Base-by-base conservation (phyloP, 2,113 vertebrate species). In the Hippocampus comes region DNA sequence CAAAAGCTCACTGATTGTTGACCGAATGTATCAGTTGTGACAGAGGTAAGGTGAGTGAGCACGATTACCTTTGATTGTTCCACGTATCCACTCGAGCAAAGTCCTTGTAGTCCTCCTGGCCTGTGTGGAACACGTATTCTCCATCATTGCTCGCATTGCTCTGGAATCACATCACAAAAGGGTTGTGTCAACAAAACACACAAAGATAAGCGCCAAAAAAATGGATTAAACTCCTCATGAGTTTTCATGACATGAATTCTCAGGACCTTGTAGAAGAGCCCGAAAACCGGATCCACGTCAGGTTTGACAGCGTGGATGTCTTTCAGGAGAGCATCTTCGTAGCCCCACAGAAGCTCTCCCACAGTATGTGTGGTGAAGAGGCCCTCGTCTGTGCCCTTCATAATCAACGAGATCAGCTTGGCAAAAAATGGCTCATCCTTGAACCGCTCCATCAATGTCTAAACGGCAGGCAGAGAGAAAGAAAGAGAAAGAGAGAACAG, bases 71-170 rank as follows among this genome's bases (percentile, higher is more conserved):
- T 87, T 93, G 78, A 65, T 93, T 92, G 15, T 91, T 96, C 97
- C 97, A 99, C 27, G 93, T 89, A 78, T 94, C 91, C 70, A 99
- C 94, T 84, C 91, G 91, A 49, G 95, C 88, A 90, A 98, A 99
- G 90, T 99, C 94, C 66, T 90, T 86, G 80, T 96, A 98, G 89
- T 74, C 90, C 0, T 89, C 87, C 60, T 93, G 89, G 59, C 97
- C 97, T 1, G 95, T 97, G 60, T 94, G 90, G 77, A 98, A 95
- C 49, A 95, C 87, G 46, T 99, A 99, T 3, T 95, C 91, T 20
- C 96, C 97, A 21, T 98, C 96, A 71, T 93, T 91, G 0, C 95
- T 94, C 30, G 89, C 93, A 6, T 99, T 99, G 91, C 81, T 95
- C 96, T 99, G 86, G 30, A 76, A 74, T 17, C 65, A 49, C 65